Conservation (phyloP, 2,797 vertebrate genomes). For the Melanotaenia parkinsoni region DNA sequence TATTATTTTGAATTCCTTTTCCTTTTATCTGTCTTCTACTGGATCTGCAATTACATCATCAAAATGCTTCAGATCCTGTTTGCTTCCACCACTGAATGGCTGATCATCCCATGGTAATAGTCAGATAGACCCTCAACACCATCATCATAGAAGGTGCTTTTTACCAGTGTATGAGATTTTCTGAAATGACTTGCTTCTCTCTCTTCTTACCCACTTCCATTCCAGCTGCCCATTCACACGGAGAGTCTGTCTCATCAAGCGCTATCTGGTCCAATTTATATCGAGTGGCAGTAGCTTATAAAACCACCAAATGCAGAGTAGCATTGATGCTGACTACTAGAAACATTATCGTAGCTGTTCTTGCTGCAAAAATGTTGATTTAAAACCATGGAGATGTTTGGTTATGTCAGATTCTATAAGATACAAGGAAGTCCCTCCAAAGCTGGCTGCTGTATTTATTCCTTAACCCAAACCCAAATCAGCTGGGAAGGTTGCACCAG, state of each 20-base stretch:
- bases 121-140: conserved; percentile 47
- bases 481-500: neutral
- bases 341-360: neutral
- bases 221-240: neutral
- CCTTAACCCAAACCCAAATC: neutral
- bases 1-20: conserved; percentile 81
- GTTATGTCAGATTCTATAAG: neutral
- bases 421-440: neutral
- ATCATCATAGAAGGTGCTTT: conserved; percentile 43
- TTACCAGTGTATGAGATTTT: conserved; percentile 13
- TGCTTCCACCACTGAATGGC: conserved; percentile 58
- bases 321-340: neutral
- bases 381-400: neutral
- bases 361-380: neutral
- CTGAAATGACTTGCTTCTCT: neutral
- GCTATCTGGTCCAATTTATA: neutral
- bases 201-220: neutral
- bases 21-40: conserved; percentile 76
- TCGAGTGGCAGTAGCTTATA: neutral
- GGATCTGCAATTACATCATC: conserved; percentile 81
- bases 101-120: conserved; percentile 56
- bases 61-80: conserved; percentile 71
- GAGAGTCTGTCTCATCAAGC: neutral
- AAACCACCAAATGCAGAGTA: neutral
- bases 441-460: neutral